phyloP scores from a whole-genome alignment of 1,140 invertebrate genomes.

The Hycleus phaleratus region DNA sequence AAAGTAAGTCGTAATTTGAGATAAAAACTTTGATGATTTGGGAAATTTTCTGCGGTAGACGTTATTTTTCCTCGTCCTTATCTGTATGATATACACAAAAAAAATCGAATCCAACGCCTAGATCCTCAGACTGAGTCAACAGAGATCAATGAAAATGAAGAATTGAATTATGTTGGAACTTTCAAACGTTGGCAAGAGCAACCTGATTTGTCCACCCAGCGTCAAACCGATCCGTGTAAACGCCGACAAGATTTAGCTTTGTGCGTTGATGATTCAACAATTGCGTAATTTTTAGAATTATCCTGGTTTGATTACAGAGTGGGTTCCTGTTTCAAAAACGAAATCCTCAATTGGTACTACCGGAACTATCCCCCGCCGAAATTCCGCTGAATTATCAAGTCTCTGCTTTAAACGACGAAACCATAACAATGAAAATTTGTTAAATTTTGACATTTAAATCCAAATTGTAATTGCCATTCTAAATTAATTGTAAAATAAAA shows the following conservation, averaged over 20 bases:
- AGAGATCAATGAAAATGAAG: too few relatives aligned
- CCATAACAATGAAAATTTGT: background rate
- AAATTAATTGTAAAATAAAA: conserved; percentile 10
- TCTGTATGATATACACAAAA: background rate
- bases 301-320: conserved; percentile 37
- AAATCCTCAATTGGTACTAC: conserved; percentile 48
- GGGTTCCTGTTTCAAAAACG: conserved; percentile 43
- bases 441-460: conserved; percentile 26
- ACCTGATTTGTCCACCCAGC: conserved; percentile 18
- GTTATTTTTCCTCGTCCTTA: too few relatives aligned
- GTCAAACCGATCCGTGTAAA: conserved; percentile 18
- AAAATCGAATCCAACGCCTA: background rate
- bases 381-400: conserved; percentile 12
- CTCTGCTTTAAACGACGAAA: too few relatives aligned
- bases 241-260: conserved; percentile 10
- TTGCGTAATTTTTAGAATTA: too few relatives aligned
- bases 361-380: conserved; percentile 42
- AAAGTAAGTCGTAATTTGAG: too few relatives aligned
- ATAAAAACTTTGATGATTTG: too few relatives aligned
- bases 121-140: too few relatives aligned
- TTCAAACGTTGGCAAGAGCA: conserved; percentile 15
- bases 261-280: conserved; percentile 1
- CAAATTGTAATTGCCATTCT: background rate
- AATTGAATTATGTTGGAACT: background rate
- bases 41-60: too few relatives aligned